Percentiles rank a stretch among this genome's conserved stretches.
Conservation (phyloP, 2,888 invertebrate genomes). For the Limnephilus lunatus region DNA sequence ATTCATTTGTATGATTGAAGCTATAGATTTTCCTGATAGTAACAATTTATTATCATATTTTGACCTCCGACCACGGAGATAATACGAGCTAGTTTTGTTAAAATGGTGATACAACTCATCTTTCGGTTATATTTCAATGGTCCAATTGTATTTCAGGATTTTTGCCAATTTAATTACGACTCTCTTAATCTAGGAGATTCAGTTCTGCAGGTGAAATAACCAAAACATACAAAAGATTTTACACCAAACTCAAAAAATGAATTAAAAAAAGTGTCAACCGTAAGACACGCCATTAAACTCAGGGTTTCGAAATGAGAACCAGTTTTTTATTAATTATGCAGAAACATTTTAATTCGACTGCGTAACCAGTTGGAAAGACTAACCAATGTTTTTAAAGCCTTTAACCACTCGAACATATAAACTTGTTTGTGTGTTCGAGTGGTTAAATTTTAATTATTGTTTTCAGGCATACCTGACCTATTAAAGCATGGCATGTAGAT, state of each 20-base stretch:
- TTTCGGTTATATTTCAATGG: neutral
- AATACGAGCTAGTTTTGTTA: neutral
- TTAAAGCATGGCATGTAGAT: neutral
- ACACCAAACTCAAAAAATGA: neutral
- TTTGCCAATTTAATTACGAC: conserved; percentile 25
- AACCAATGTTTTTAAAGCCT: neutral
- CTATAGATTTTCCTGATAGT: no score
- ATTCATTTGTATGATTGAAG: no score
- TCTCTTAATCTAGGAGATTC: neutral
- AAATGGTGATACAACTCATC: no score
- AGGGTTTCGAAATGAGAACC: no score
- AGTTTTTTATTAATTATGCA: no score
- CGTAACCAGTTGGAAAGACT: neutral
- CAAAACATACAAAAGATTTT: neutral
- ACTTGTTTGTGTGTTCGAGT: no score
- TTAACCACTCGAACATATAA: no score
- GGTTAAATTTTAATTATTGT: no score
- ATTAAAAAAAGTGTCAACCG: neutral
- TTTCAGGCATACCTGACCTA: no score
- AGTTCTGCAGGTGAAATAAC: conserved; percentile 7
- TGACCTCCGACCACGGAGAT: neutral
- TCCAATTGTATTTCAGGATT: conserved; percentile 7
- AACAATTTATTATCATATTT: neutral
- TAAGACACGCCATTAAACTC: neutral
- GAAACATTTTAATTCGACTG: neutral